These are phyloP conservation scores for Caenorhabditis japonica DNA, from an alignment of 2,888 invertebrate genomes.

Conservation along the genomic window DNA sequence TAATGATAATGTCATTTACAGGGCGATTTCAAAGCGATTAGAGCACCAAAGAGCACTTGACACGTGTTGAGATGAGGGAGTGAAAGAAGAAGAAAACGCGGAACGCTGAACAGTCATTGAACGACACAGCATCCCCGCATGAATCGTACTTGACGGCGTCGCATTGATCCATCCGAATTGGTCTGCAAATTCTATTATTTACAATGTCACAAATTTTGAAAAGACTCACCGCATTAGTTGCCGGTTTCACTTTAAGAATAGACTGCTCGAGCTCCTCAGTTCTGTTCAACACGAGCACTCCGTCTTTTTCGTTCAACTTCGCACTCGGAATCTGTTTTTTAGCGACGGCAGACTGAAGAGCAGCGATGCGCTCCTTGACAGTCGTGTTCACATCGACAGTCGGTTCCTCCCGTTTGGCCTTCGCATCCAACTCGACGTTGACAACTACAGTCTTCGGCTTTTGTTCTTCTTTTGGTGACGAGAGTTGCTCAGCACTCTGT, in stretches of 20 bases:
- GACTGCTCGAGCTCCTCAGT: constrained; percentile 20
- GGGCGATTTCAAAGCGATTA: constrained; percentile 17
- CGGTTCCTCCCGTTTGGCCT: constrained; percentile 21
- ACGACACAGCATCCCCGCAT: constrained; percentile 49
- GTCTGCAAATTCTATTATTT: constrained; percentile 11
- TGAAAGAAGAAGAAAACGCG: not conserved
- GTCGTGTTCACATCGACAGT: constrained; percentile 7
- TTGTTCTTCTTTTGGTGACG: constrained; percentile 14
- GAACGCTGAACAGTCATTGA: constrained; percentile 1
- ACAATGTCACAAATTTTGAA: not conserved
- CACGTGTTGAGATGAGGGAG: constrained; percentile 44
- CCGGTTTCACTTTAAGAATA: constrained; percentile 7
- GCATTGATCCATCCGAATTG: constrained; percentile 18
- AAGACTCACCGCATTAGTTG: constrained; percentile 10
- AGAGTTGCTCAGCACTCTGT: constrained; percentile 28
- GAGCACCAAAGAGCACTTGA: constrained; percentile 46
- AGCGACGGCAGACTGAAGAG: constrained; percentile 6
- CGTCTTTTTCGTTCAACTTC: constrained; percentile 16
- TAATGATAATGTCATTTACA: constrained; percentile 26
- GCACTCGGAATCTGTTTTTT: constrained; percentile 21
- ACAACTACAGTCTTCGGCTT: constrained; percentile 40
- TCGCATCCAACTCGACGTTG: constrained; percentile 45
- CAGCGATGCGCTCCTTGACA: constrained; percentile 46
- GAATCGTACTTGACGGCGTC: constrained; percentile 45
- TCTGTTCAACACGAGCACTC: constrained; percentile 8